Evolutionary conservation across 2,888 invertebrate genomes (phyloP).

Genomic region (Lacanobia oleracea): DNA sequence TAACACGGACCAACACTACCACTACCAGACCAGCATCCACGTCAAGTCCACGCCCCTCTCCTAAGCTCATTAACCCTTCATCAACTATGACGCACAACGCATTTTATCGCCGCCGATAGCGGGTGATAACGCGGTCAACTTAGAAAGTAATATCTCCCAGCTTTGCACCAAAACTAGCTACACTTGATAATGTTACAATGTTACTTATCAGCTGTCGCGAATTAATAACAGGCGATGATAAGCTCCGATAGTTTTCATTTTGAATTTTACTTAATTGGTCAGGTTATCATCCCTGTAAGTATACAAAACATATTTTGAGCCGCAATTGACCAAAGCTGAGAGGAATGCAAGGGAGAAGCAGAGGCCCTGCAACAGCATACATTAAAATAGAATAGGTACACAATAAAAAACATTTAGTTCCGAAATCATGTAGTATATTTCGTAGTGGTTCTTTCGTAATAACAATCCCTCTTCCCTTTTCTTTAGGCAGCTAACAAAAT

Average conservation of each 20-base stretch:
- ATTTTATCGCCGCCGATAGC: not conserved
- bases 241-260: slow-evolving; percentile 18
- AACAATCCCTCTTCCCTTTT: no score
- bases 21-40: no score
- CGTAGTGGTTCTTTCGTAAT: no score
- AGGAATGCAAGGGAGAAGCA: not conserved
- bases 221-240: slow-evolving; percentile 36
- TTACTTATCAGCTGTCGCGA: slow-evolving; percentile 24
- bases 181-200: slow-evolving; percentile 27
- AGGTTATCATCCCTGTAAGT: not conserved
- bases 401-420: not conserved
- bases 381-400: no score
- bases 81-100: slow-evolving; percentile 1
- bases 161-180: slow-evolving; percentile 7
- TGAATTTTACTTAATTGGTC: not conserved
- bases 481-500: no score
- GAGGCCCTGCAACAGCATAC: not conserved
- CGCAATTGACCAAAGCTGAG: not conserved
- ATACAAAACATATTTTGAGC: not conserved
- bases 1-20: not conserved
- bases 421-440: no score
- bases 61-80: slow-evolving; percentile 6
- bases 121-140: slow-evolving; percentile 9
- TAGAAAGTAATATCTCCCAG: not conserved
- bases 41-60: slow-evolving; percentile 4